Base-by-base conservation (phyloP, 2,888 invertebrate species). In the Oligia fasciuncula region DNA sequence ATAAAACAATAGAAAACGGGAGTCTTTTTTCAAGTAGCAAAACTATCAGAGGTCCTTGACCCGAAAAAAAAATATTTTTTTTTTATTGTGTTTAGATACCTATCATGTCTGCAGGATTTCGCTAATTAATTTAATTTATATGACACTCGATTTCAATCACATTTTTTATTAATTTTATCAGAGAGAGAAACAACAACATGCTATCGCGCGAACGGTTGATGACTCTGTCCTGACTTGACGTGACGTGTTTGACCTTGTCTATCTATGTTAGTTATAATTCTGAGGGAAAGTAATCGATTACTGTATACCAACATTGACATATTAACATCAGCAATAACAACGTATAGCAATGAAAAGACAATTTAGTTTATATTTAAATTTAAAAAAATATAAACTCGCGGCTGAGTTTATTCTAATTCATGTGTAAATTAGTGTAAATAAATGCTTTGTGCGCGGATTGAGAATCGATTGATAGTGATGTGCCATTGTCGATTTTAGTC, bases 281-380 rank as follows among this genome's bases (percentile, higher is more conserved):
- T 43, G 71, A 43, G 0, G 6, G 23, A 29, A 49, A 54, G 11
- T 62, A 3, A 46, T 54, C 17, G 4, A 78, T 76, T 14, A 35
- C n/a, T 63, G 40, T 62, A 17, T 40, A 57, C n/a, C 17, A 70
- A 60, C 17, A 65, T 68, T 68, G 62, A 74, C 66, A 77, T 75
- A 73, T 51, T 69, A 49, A 86, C 23, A 72, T 63, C 80, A 85
- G 85, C 85, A 85, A 85, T 87, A 87, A 87, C 40, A 71, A 57
- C 1, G 6, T 35, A 71, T 76, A 85, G 88, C 86, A 86, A 87
- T 85, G 77, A 75, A 87, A 85, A 87, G 85, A 86, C 87, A 86
- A 87, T 85, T 75, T 76, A 77, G 66, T 87, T 87, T 63, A 72
- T 74, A 81, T 69, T 66, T 14, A 67, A 76, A 60, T 46, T 65